These are phyloP conservation scores for Aphelenchoides bicaudatus DNA, from an alignment of 2,888 invertebrate species.

Conservation along the genomic window DNA sequence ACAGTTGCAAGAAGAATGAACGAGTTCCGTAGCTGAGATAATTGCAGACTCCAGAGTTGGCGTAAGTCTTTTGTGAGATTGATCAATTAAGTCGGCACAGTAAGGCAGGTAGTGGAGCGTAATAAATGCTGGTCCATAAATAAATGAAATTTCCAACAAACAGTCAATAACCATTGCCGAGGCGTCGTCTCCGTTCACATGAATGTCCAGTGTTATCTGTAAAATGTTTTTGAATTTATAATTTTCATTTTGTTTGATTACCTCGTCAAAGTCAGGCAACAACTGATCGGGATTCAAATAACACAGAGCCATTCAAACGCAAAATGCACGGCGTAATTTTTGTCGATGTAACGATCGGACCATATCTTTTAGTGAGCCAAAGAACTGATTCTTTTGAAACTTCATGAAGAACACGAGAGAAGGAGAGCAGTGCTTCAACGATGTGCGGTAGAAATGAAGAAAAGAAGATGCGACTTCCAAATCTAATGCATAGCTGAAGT, in stretches of 20 bases:
- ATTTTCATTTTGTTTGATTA: constrained; percentile 5
- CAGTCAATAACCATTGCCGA: constrained; percentile 84
- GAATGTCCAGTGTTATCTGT: constrained; percentile 27
- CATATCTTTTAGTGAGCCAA: constrained; percentile 80
- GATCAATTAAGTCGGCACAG: constrained; percentile 74
- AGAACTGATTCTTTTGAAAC: constrained; percentile 51
- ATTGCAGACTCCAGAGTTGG: constrained; percentile 81
- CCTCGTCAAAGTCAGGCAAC: constrained; percentile 20
- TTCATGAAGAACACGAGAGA: constrained; percentile 35
- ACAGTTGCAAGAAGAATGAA: constrained; percentile 77
- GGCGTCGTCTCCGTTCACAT: constrained; percentile 72
- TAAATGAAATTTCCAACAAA: constrained; percentile 77
- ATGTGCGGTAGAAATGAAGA: constrained; percentile 46
- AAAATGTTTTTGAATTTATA: constrained; percentile 2
- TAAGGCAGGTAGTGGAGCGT: constrained; percentile 84
- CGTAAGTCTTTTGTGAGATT: constrained; percentile 77
- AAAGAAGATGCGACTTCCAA: constrained; percentile 47
- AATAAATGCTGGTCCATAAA: constrained; percentile 83
- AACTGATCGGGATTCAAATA: constrained; percentile 69
- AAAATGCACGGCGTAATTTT: constrained; percentile 75
- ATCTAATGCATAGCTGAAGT: constrained; percentile 45
- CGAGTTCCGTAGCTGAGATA: constrained; percentile 76
- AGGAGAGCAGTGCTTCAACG: constrained; percentile 45
- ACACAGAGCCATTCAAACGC: constrained; percentile 86
- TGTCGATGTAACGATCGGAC: constrained; percentile 86